Conservation (phyloP, 92 coral and sea anemone genomes). For the Desmophyllum pertusum region DNA sequence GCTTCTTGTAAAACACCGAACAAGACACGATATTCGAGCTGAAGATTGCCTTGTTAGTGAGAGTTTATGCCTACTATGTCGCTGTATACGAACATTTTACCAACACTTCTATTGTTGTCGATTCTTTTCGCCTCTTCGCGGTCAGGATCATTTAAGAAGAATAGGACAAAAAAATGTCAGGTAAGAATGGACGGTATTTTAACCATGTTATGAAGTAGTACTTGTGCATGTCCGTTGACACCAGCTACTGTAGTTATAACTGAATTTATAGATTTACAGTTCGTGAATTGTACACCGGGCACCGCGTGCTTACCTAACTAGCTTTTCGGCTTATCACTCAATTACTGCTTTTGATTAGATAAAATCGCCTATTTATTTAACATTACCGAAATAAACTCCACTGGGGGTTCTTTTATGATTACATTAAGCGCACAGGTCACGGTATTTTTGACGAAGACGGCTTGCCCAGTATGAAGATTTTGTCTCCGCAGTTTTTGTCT, state of each 20-base stretch:
- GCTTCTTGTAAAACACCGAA: not conserved
- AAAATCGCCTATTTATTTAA: not conserved
- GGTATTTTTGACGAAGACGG: too few species aligned
- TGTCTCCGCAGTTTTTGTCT: not conserved
- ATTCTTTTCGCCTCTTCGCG: not conserved
- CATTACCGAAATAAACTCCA: not conserved
- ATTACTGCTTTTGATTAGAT: not conserved
- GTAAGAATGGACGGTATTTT: not conserved
- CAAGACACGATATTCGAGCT: not conserved
- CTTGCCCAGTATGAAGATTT: too few species aligned
- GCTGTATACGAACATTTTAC: not conserved
- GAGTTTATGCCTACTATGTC: not conserved
- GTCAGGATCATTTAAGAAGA: not conserved
- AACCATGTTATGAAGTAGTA: not conserved
- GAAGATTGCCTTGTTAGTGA: not conserved
- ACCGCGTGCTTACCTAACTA: not conserved
- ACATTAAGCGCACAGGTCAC: too few species aligned
- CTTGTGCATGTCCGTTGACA: not conserved
- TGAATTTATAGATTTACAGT: too few species aligned
- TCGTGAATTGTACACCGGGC: too few species aligned
- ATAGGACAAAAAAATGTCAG: constrained; percentile 4
- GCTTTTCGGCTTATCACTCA: not conserved
- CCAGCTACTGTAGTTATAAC: too few species aligned
- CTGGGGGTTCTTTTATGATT: not conserved
- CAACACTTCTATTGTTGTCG: not conserved